Base-by-base conservation (phyloP, 2,888 invertebrate species). In the Drosophila flavopinicola region DNA sequence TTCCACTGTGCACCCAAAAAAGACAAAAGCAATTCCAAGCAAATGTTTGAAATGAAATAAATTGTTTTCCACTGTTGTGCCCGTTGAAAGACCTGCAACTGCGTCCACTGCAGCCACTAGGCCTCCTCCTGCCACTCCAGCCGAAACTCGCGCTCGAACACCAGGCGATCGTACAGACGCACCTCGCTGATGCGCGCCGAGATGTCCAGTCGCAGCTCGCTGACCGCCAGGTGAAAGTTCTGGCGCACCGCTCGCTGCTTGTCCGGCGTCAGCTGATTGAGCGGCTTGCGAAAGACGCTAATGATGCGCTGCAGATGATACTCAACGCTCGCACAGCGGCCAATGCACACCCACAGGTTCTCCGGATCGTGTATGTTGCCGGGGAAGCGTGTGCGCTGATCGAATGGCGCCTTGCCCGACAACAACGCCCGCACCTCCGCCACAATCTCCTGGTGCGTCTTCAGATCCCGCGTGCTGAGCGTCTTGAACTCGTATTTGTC, bases 401-500 rank as follows among this genome's bases (percentile, higher is more conserved):
- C 85, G 17, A 89, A 89, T 1, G 89, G 89, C 10, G 90, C 79
- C 35, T 76, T 78, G 23, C 79, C 75, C 17, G 66, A 68, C 13
- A 90, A 54, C 42, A 89, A 39, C 0, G 78, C 65, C 1, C 83
- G 78, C 29, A 88, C 85, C 61, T 90, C 87, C 29, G 74, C 76
- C 6, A 88, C 82, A 29, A 89, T 89, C 49, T 70, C 76, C 64
- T 79, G 82, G 24, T 90, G 90, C 3, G 82, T 75, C 66, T 73
- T 79, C 11, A 75, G 66, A 24, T 88, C 89, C 3, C 74, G 65
- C 1, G 83, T 74, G 33, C 80, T 85, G 5, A 90, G 59, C 3
- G 88, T 76, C 54, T 85, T 87, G 61, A 85, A 90, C 65, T 90
- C 89, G 66, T 89, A 87, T 73, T 86, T 89, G 74, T 90, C 89